These are phyloP conservation scores for Hyaena hyaena DNA, from an alignment of 2,113 vertebrate genomes.

Conservation along the genomic window DNA sequence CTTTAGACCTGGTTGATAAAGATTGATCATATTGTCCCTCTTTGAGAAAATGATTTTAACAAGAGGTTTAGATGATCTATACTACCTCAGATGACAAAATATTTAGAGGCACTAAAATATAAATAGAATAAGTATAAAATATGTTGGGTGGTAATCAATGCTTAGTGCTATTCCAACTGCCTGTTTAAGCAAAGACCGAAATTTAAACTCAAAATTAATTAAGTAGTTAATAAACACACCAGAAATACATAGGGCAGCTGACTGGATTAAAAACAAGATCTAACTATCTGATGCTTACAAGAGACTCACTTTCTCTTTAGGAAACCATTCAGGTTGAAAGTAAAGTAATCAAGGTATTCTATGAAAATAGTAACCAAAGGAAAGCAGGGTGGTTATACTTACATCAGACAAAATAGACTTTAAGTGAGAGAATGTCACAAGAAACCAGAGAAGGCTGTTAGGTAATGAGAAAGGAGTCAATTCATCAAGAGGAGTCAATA, in stretches of 20 bases:
- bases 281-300: background rate
- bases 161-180: background rate
- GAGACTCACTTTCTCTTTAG: background rate
- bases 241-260: background rate
- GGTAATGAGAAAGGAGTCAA: background rate
- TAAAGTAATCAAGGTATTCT: background rate
- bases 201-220: background rate
- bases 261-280: no score
- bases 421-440: background rate
- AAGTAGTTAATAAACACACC: background rate
- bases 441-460: background rate
- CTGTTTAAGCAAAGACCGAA: background rate
- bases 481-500: background rate
- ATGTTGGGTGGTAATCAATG: background rate
- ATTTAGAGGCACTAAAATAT: background rate
- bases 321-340: background rate
- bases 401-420: background rate
- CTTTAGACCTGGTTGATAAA: background rate
- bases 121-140: background rate
- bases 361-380: background rate
- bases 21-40: background rate
- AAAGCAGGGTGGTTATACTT: background rate
- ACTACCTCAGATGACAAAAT: background rate
- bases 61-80: background rate
- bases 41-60: background rate